Evolutionary conservation across 2,888 invertebrate genomes (phyloP), one percentile per base, ranked within the genome.

Genomic region (Bruchidius siliquastri): DNA sequence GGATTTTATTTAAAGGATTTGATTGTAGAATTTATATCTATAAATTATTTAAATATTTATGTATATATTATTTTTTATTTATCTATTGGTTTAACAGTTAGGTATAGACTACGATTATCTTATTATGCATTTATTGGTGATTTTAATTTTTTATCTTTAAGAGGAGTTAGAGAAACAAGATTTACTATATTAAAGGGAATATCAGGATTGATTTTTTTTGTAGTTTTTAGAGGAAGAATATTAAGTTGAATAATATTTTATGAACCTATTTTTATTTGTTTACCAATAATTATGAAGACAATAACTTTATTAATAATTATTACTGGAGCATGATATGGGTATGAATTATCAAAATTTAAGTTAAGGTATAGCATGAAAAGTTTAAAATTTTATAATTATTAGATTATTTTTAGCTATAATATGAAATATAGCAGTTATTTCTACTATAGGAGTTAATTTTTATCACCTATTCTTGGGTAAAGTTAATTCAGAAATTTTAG

Each of bases 1-100:
- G 88, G 88, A 2, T 88, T 88, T 91, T 92, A 91, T 68, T 68
- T 90, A 21, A 91, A 90, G 30, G 90, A 90, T 88, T 85, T 89
- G 85, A 89, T 91, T 88, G 88, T 91, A 85, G 91, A 91, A 77
- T 80, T 89, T 79, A 84, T 89, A 73, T 87, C 87, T 78, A 86
- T 90, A 84, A 87, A 84, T 77, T 86, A 87, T 87, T 85, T 89
- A 84, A 89, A 90, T 89, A 81, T 88, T 80, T 86, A 87, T 85
- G 84, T 88, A 85, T 89, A 88, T 86, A 83, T 89, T 80, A 84
- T 89, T 82, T 88, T 87, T 86, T 89, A 88, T 87, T 21, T 90
- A 86, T 89, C 90, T 68, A 89, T 89, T 0, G 89, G 90, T 0
- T 87, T 91, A 83, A 91, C 91, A 20, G 87, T 90, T 79, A 68